phyloP scores from a whole-genome alignment of 1,140 invertebrate species.

The Radopholus similis region DNA sequence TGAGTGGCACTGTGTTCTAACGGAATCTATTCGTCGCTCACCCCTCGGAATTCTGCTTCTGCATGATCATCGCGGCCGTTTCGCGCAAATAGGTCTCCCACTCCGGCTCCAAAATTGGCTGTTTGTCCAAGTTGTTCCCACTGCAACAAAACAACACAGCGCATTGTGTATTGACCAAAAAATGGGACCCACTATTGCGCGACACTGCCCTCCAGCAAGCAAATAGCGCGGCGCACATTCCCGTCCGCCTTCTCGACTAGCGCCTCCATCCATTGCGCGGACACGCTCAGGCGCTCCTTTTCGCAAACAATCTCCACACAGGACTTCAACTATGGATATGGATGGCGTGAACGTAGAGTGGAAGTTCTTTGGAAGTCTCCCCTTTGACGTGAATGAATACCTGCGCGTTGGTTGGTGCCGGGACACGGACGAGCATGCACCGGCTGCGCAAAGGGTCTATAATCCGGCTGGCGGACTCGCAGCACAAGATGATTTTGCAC shows the following conservation, averaged over 20 bases:
- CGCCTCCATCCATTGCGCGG: constrained; percentile 72
- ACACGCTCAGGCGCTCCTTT: constrained; percentile 78
- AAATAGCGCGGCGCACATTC: constrained; percentile 85
- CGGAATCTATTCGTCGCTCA: constrained; percentile 31
- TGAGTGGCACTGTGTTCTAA: constrained; percentile 6
- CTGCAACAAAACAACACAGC: constrained; percentile 28
- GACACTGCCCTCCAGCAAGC: constrained; percentile 89
- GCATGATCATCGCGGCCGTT: constrained; percentile 80
- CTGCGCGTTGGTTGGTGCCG: constrained; percentile 77
- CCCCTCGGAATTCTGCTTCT: constrained; percentile 80
- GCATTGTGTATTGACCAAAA: background rate
- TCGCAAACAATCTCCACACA: constrained; percentile 72
- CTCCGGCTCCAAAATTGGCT: constrained; percentile 80
- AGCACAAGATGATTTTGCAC: constrained; percentile 88
- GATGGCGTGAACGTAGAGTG: constrained; percentile 1
- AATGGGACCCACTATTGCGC: constrained; percentile 72
- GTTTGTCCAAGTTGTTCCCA: constrained; percentile 73
- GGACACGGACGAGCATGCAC: constrained; percentile 82
- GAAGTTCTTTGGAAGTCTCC: constrained; percentile 15
- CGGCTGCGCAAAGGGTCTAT: constrained; percentile 90
- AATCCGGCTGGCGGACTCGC: constrained; percentile 87
- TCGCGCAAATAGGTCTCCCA: constrained; percentile 85
- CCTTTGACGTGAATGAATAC: constrained; percentile 63
- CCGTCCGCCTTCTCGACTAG: constrained; percentile 77
- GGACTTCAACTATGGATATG: constrained; percentile 31